Conservation (phyloP, 2,113 vertebrate species). For the Oryzias javanicus region DNA sequence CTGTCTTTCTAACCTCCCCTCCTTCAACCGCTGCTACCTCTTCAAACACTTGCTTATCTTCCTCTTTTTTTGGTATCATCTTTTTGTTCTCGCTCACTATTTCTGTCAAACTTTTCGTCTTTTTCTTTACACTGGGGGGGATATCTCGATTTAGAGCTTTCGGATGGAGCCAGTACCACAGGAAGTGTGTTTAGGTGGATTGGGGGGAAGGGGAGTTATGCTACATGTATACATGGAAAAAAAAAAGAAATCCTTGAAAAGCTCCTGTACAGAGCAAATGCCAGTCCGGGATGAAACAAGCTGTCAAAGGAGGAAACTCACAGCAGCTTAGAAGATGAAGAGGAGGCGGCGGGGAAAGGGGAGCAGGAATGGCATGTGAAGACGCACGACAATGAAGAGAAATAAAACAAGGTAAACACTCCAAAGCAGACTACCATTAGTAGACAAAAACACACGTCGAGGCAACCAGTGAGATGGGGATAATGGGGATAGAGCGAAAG, state of each 20-base stretch:
- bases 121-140: constrained; percentile 39
- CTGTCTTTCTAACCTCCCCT: constrained; percentile 30
- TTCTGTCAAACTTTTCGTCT: constrained; percentile 54
- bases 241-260: constrained; percentile 22
- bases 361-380: constrained; percentile 37
- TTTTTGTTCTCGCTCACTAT: constrained; percentile 1
- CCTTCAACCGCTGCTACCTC: neutral
- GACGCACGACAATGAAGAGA: constrained; percentile 33
- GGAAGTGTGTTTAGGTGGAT: neutral
- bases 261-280: constrained; percentile 24
- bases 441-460: constrained; percentile 25
- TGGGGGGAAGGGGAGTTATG: neutral
- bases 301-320: constrained; percentile 53
- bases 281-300: constrained; percentile 53
- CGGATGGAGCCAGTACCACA: constrained; percentile 57
- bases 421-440: constrained; percentile 17
- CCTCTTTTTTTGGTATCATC: constrained; percentile 14
- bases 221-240: neutral
- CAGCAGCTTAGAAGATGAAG: constrained; percentile 56
- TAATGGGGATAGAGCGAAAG: constrained; percentile 45
- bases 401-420: constrained; percentile 41
- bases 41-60: constrained; percentile 1
- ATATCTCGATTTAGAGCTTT: constrained; percentile 65
- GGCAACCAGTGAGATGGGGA: constrained; percentile 27
- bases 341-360: constrained; percentile 4